Evolutionary conservation across 2,113 vertebrate genomes (phyloP), one percentile per base, ranked within the genome.

Genomic region (Campylorhamphus procurvoides): DNA sequence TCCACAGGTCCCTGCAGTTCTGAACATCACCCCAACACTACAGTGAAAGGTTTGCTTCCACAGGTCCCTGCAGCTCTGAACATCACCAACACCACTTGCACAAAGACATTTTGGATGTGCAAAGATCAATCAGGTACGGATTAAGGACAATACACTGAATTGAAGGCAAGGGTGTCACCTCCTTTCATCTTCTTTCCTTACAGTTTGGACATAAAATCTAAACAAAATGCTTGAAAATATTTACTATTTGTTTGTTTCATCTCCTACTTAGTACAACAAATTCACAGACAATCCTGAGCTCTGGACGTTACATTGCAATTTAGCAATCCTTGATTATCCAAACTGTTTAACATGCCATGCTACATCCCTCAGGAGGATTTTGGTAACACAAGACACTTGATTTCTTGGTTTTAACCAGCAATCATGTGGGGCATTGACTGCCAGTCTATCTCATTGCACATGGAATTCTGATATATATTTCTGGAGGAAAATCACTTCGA

Each of bases 61-160:
- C 13, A 15, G 40, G 40, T 42, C 40, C 40, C 13, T 42, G 14
- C 40, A 40, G 40, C 40, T 10, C 9, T 40, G 42, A 44, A 44
- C 42, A 44, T 18, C 42, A 44, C 40, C 40, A 42, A 42, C 40
- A 42, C 40, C 40, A 42, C 13, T 39, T 10, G 19, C 24, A 3
- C 4, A 14, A 31, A 7, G 13, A 35, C 15, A 42, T 7, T 25
- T 10, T 9, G 35, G 24, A 44, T 4, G 6, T 6, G 22, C 27
- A 63, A 47, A 35, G 24, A 73, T 14, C 12, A 42, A 71, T 58
- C 49, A 37, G 16, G 25, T 2, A 7, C 19, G 33, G 18, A 47
- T 62, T 11, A 71, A 87, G 24, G 19, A 40, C 14, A 52, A 28
- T 2, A 18, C 2, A 29, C 7, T 1, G 0, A 58, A 62, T 0